Evolutionary conservation across 2,888 invertebrate species (phyloP).

Genomic region (Clusia tigrina): DNA sequence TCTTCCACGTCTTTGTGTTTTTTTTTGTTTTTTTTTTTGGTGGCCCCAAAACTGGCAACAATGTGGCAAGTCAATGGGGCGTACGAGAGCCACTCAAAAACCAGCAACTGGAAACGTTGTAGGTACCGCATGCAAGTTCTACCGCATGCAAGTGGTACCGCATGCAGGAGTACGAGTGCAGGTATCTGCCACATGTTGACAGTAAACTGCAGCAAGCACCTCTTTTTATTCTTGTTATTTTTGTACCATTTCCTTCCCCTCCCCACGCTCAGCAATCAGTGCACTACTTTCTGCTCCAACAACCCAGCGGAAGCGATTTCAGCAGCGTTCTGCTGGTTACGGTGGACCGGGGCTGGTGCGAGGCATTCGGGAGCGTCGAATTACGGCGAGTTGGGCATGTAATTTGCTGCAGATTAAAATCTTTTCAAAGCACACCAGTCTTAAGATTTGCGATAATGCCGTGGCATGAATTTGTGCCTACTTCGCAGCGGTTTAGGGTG

Average conservation of each 20-base stretch:
- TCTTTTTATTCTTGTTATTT: neutral
- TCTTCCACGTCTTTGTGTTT: too few species aligned
- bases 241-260: neutral
- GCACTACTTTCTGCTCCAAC: conserved; percentile 4
- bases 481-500: neutral
- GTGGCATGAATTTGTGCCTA: neutral
- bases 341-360: neutral
- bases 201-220: neutral
- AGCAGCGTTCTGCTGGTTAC: neutral
- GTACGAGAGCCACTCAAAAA: conserved; percentile 4
- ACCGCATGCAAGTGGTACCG: too few species aligned
- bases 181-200: neutral
- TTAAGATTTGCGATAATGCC: neutral
- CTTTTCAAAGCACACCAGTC: conserved; percentile 1
- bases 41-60: conserved; percentile 1
- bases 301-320: conserved; percentile 4
- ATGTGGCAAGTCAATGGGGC: neutral
- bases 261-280: neutral
- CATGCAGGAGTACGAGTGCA: too few species aligned
- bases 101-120: neutral
- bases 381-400: neutral
- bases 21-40: neutral
- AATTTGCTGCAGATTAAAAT: conserved; percentile 5
- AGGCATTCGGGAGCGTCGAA: neutral
- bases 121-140: neutral